Evolutionary conservation across 2,113 vertebrate species (phyloP).

Genomic region (Haemorhous mexicanus): DNA sequence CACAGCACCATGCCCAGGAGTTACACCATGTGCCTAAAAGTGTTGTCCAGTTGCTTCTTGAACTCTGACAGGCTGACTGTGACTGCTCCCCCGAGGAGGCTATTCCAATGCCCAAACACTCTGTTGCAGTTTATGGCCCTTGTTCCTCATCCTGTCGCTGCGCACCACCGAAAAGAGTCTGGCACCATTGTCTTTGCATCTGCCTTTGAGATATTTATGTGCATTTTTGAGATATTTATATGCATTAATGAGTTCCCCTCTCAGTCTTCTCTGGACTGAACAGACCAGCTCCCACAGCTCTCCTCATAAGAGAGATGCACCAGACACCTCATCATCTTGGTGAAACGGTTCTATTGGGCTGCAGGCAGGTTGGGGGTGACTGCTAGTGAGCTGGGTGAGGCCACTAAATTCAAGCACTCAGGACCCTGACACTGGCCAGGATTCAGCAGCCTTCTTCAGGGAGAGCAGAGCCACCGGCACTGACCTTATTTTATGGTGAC

Average conservation of each 20-base stretch:
- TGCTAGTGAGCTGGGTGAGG: neutral
- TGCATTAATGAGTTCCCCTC: neutral
- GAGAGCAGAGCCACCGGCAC: neutral
- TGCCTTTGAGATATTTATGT: neutral
- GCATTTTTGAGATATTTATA: no score
- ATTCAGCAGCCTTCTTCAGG: neutral
- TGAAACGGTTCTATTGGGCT: neutral
- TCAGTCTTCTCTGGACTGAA: neutral
- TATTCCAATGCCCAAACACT: neutral
- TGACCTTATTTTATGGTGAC: neutral
- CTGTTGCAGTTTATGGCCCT: neutral
- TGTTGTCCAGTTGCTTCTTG: fast-evolving
- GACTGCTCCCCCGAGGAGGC: no score
- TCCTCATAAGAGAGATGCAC: neutral
- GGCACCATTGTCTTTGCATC: neutral
- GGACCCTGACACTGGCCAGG: neutral
- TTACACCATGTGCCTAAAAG: neutral
- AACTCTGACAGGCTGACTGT: neutral
- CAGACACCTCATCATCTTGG: neutral
- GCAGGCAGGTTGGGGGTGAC: no score
- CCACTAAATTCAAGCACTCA: fast-evolving
- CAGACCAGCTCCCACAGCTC: neutral
- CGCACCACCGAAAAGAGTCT: fast-evolving
- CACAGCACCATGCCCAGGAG: neutral
- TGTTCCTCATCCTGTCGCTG: neutral